Base-by-base conservation (phyloP, 2,113 vertebrate genomes). In the Otis tarda region DNA sequence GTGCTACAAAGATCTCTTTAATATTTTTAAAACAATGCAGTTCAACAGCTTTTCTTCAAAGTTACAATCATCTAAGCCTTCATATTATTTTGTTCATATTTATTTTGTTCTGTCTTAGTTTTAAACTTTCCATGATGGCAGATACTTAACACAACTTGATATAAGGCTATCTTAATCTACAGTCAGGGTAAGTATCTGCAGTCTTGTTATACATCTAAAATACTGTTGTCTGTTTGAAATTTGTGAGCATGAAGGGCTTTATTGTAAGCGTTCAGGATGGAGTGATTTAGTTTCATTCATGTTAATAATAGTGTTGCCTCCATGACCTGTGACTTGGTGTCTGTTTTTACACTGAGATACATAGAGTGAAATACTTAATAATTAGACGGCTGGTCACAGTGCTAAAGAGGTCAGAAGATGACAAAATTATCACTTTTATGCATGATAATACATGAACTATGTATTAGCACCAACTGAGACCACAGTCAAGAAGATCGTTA, bases 271-370 rank as follows among this genome's bases (percentile, higher is more conserved):
- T 75, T 63, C 63, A 41, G 63, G 63, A 55, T 61, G 68, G 56
- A 67, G 91, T 92, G 82, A 94, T 95, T 96, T 96, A 95, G 83
- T 97, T 96, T 94, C 87, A 90, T 41, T 78, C 83, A 92, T 96
- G 88, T 85, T 96, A 94, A 76, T 96, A 97, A 83, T 56, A 67
- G 74, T 50, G 35, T 73, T 61, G 59, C 83, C 80, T 97, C 93
- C 55, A 52, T 95, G 89, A 87, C 92, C 89, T 96, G 87, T 96
- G 89, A 90, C 94, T 94, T 47, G 68, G 65, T 89, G 96, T 96
- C 92, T 97, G 86, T 94, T 96, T 95, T 97, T 96, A 90, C 93
- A 28, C 70, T 33, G 83, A 86, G 63, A 94, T 96, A 92, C 95
- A 47, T 74, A 90, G 78, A 86, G 83, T 64, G 95, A 96, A 97